Evolutionary conservation across 2,888 invertebrate genomes (phyloP).

Genomic region (Dasysyrphus tricinctus): DNA sequence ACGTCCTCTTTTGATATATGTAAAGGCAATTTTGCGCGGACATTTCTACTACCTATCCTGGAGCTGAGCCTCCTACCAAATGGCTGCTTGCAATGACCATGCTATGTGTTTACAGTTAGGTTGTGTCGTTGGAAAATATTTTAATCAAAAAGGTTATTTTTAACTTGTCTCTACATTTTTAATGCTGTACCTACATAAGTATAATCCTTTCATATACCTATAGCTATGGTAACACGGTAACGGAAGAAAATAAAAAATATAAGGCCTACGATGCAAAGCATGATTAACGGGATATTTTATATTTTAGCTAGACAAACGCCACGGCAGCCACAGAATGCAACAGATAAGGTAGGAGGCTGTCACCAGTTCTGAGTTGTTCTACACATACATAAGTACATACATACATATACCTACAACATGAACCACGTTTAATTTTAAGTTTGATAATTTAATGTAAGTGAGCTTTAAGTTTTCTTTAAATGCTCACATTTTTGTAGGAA

Average conservation of each 20-base stretch:
- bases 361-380: conserved; percentile 13
- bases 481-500: neutral
- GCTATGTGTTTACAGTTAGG: conserved; percentile 2
- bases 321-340: conserved; percentile 55
- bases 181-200: conserved; percentile 16
- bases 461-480: neutral
- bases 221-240: neutral
- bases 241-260: conserved; percentile 40
- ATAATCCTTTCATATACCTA: neutral
- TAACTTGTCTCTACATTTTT: conserved; percentile 50
- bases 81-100: conserved; percentile 17
- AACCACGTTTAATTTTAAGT: conserved; percentile 1
- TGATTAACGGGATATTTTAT: conserved; percentile 60
- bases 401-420: too few relatives aligned
- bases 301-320: conserved; percentile 61
- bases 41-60: conserved; percentile 32
- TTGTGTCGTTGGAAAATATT: conserved; percentile 58
- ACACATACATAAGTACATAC: neutral
- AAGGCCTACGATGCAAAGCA: conserved; percentile 51
- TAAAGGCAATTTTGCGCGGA: conserved; percentile 64
- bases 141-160: conserved; percentile 70
- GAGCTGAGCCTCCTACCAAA: conserved; percentile 9
- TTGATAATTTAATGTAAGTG: neutral
- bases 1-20: conserved; percentile 65
- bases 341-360: conserved; percentile 47